phyloP scores from a whole-genome alignment of 2,888 invertebrate species.

The Drosophila kanekoi region DNA sequence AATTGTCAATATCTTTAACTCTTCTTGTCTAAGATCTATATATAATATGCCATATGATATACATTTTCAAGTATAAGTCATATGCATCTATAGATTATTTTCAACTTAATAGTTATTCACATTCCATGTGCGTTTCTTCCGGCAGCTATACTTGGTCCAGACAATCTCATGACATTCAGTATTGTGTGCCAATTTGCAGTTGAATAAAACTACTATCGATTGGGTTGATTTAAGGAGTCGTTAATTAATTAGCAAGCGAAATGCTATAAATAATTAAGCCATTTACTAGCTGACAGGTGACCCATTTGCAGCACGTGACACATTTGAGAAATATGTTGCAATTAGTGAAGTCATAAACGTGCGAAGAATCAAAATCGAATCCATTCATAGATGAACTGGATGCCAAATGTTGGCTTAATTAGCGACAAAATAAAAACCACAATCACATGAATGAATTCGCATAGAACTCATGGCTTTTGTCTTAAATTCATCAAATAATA shows the following conservation, averaged over 20 bases:
- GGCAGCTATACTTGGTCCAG: neutral
- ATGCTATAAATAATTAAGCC: slow-evolving; percentile 26
- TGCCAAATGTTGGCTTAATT: slow-evolving; percentile 43
- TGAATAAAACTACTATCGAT: slow-evolving; percentile 5
- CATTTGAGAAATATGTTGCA: slow-evolving; percentile 34
- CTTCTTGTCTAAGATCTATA: too few species aligned
- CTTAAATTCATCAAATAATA: slow-evolving; percentile 6
- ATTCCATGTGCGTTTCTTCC: neutral
- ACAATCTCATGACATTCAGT: neutral
- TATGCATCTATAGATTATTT: too few species aligned
- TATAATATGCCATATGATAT: too few species aligned
- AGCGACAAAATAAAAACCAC: slow-evolving; percentile 49
- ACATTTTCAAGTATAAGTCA: too few species aligned
- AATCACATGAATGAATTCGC: slow-evolving; percentile 35
- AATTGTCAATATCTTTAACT: too few species aligned
- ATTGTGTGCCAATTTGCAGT: slow-evolving; percentile 10
- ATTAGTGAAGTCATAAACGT: slow-evolving; percentile 45
- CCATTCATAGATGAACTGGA: slow-evolving; percentile 34
- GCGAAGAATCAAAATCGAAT: slow-evolving; percentile 25
- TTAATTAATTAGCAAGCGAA: slow-evolving; percentile 17
- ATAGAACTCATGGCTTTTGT: slow-evolving; percentile 27
- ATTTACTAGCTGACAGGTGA: slow-evolving; percentile 14
- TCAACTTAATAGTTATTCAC: neutral
- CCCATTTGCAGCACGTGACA: slow-evolving; percentile 50
- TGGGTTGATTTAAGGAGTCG: slow-evolving; percentile 15